These are phyloP conservation scores for Epizoanthus fatuus DNA, from an alignment of 92 coral and sea anemone genomes.

Conservation along the genomic window DNA sequence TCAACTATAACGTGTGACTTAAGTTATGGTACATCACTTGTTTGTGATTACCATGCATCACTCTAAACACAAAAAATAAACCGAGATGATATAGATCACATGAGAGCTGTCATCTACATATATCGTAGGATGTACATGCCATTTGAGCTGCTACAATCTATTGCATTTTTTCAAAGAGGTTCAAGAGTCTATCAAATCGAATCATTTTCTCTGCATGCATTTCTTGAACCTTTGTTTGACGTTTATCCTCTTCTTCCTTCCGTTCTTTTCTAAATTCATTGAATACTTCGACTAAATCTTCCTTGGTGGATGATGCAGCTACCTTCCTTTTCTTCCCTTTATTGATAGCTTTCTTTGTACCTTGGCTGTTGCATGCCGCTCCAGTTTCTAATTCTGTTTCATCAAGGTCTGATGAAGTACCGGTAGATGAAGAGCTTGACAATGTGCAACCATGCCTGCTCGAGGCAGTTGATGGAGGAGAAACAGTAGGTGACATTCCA, in stretches of 20 bases:
- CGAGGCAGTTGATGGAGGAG: conserved; percentile 70
- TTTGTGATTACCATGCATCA: conserved; percentile 23
- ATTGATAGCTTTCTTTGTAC: conserved; percentile 30
- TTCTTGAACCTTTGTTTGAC: conserved; percentile 44
- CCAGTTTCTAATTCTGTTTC: conserved; percentile 36
- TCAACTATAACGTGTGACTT: conserved; percentile 1
- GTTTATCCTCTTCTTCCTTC: conserved; percentile 47
- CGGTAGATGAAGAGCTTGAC: conserved; percentile 27
- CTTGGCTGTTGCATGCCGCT: conserved; percentile 8
- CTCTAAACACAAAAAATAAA: conserved; percentile 17
- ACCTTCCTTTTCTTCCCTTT: conserved; percentile 20
- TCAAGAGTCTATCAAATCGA: conserved; percentile 61
- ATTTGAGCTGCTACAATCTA: conserved; percentile 27
- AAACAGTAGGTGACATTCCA: conserved; percentile 64
- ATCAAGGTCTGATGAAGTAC: conserved; percentile 39
- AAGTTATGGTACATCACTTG: not conserved
- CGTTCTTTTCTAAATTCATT: conserved; percentile 54
- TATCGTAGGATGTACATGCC: not conserved
- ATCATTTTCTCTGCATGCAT: conserved; percentile 65
- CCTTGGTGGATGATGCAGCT: conserved; percentile 47
- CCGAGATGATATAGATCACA: conserved; percentile 10
- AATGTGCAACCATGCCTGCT: conserved; percentile 50
- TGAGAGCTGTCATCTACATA: conserved; percentile 24
- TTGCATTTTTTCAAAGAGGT: conserved; percentile 54
- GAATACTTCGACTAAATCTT: conserved; percentile 44